These are phyloP conservation scores for Mercenaria mercenaria DNA, from an alignment of 1,140 invertebrate genomes.

Conservation along the genomic window DNA sequence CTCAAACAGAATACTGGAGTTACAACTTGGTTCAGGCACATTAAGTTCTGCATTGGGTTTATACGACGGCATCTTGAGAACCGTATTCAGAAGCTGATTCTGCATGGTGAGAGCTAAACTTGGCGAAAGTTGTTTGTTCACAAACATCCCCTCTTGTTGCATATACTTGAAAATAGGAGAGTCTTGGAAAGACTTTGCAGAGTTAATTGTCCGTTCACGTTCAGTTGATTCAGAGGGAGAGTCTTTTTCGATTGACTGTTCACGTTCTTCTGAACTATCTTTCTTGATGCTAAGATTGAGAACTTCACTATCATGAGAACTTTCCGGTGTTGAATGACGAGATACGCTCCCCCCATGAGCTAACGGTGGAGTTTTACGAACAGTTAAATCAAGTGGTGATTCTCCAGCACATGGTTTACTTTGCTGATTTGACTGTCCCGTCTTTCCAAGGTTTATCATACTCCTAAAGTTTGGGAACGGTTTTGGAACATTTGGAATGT, in stretches of 20 bases:
- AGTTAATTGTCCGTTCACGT: constrained; percentile 8
- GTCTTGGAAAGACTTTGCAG: constrained; percentile 74
- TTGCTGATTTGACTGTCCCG: neutral
- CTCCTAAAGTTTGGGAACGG: neutral
- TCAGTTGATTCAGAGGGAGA: constrained; percentile 11
- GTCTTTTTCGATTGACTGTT: constrained; percentile 34
- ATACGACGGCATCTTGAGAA: constrained; percentile 63
- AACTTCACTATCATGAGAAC: constrained; percentile 74
- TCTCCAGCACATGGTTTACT: constrained; percentile 86
- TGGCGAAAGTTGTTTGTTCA: neutral
- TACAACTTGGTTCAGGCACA: neutral
- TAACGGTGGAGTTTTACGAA: constrained; percentile 88
- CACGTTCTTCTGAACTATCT: constrained; percentile 55
- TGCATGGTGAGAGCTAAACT: constrained; percentile 44
- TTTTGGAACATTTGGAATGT: constrained; percentile 82
- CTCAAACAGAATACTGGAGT: neutral
- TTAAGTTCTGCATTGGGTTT: constrained; percentile 28
- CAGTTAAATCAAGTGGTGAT: constrained; percentile 94
- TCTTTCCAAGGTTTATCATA: neutral
- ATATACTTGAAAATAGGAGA: constrained; percentile 84
- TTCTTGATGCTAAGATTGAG: constrained; percentile 80
- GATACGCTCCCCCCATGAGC: constrained; percentile 75
- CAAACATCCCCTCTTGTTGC: constrained; percentile 70
- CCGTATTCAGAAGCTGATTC: constrained; percentile 42
- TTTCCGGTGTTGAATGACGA: constrained; percentile 64